A percentile compares a stretch with the other conserved stretches of the same genome.
Conservation (phyloP, 1,140 invertebrate species). For the Drusus annulatus region DNA sequence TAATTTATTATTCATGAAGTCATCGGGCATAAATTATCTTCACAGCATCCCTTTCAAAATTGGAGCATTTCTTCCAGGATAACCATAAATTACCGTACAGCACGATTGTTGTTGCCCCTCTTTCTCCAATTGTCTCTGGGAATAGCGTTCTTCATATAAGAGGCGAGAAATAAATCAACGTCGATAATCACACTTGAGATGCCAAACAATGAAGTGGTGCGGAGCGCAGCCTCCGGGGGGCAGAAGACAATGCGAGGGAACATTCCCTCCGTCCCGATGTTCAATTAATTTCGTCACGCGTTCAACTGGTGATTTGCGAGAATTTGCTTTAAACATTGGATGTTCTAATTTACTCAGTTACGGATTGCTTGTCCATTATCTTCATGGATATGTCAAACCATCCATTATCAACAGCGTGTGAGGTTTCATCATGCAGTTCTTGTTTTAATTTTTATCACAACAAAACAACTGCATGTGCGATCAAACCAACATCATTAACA, state of each 20-base stretch:
- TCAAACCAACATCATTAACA: too few relatives aligned
- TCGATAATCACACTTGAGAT: slow-evolving; percentile 55
- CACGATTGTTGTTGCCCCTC: slow-evolving; percentile 39
- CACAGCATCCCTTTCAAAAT: slow-evolving; percentile 14
- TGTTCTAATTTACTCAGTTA: too few relatives aligned
- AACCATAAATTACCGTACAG: slow-evolving; percentile 49
- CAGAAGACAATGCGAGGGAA: slow-evolving; percentile 31
- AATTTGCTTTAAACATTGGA: background rate
- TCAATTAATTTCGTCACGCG: slow-evolving; percentile 38
- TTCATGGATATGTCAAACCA: too few relatives aligned
- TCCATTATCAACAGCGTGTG: too few relatives aligned
- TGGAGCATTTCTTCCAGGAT: slow-evolving; percentile 32
- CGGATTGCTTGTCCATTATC: too few relatives aligned
- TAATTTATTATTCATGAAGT: too few relatives aligned
- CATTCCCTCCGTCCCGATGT: slow-evolving; percentile 3
- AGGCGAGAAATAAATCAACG: slow-evolving; percentile 53
- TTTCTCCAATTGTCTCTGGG: slow-evolving; percentile 44
- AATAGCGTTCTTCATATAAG: slow-evolving; percentile 50
- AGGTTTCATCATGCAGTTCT: too few relatives aligned
- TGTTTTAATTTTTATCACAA: too few relatives aligned
- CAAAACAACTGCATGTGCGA: too few relatives aligned
- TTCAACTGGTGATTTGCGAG: slow-evolving; percentile 22
- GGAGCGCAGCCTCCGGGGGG: background rate
- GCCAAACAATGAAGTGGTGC: slow-evolving; percentile 45
- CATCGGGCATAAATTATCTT: slow-evolving; percentile 13